These are phyloP conservation scores for Glaucidium brasilianum DNA, from an alignment of 2,113 vertebrate genomes.

Conservation along the genomic window DNA sequence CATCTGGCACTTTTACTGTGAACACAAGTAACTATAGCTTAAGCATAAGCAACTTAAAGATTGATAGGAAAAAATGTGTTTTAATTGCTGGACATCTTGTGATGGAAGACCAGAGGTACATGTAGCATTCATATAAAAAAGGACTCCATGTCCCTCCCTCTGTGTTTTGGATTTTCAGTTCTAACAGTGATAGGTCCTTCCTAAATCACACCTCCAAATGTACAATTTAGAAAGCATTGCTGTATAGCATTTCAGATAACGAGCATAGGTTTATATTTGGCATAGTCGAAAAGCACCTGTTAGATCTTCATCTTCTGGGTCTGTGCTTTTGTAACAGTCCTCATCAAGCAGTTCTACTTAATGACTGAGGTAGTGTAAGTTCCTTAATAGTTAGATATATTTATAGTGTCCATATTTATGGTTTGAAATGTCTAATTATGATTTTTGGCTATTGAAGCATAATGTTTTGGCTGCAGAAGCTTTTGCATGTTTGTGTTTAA, in stretches of 20 bases:
- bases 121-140: not conserved
- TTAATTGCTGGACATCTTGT: not conserved
- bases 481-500: not conserved
- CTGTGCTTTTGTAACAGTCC: not conserved
- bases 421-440: not conserved
- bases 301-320: not conserved
- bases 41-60: not conserved
- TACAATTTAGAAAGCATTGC: not conserved
- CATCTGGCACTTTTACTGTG: not conserved
- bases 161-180: not conserved
- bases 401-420: not conserved
- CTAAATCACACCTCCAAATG: not conserved
- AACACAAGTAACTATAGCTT: not conserved
- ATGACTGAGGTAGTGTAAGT: not conserved
- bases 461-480: not conserved
- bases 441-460: not conserved
- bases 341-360: not conserved
- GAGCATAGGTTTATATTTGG: not conserved
- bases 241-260: not conserved
- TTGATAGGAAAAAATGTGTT: not conserved
- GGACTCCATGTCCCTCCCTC: not conserved
- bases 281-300: not conserved
- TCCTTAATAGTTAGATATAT: not conserved
- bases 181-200: not conserved
- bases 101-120: not conserved